These are phyloP conservation scores for Metalampra italica DNA, from an alignment of 2,888 invertebrate species.

Conservation along the genomic window DNA sequence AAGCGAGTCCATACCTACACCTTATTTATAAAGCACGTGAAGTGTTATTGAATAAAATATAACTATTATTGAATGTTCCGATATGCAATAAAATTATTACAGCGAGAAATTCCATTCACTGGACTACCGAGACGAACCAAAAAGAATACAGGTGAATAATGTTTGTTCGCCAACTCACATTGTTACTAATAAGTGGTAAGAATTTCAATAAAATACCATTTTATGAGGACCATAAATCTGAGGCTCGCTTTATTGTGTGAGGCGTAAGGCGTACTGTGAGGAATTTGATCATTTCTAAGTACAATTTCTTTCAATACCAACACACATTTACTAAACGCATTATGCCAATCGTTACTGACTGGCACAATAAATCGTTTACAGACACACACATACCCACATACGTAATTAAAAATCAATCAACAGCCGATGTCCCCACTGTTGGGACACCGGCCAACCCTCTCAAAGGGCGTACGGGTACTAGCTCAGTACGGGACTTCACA, in stretches of 20 bases:
- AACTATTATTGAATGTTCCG: constrained; percentile 1
- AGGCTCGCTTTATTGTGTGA: constrained; percentile 5
- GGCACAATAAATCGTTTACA: no score
- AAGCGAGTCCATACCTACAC: no score
- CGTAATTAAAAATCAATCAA: no score
- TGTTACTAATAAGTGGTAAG: constrained; percentile 17
- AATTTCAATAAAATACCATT: constrained; percentile 5
- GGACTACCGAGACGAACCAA: neutral
- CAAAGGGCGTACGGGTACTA: no score
- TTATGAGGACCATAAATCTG: constrained; percentile 1
- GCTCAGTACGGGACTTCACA: no score
- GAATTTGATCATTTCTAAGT: neutral
- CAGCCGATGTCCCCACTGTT: no score
- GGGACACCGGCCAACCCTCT: no score
- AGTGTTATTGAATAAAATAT: neutral
- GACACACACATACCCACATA: no score
- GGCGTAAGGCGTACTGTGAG: constrained; percentile 3
- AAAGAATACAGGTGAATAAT: constrained; percentile 14
- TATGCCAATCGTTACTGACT: no score
- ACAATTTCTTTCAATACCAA: no score
- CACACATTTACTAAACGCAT: no score
- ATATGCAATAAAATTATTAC: constrained; percentile 10
- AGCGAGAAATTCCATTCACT: constrained; percentile 1
- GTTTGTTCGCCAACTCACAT: constrained; percentile 12
- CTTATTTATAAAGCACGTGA: no score